Base-by-base conservation (phyloP, 1,140 invertebrate genomes). In the Harpegnathos saltator region DNA sequence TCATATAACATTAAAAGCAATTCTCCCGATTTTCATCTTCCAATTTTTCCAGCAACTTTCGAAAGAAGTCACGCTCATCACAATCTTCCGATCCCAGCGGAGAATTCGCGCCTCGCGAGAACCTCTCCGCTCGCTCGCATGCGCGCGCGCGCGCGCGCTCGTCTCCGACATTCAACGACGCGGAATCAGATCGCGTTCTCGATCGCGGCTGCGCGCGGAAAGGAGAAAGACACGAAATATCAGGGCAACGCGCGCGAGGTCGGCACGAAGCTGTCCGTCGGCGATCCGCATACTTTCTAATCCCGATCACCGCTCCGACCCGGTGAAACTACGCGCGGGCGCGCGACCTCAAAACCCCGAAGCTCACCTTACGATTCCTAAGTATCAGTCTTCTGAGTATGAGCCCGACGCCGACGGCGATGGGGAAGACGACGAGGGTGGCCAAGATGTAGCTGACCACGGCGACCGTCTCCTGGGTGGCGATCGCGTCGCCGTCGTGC, bases 321-420 rank as follows among this genome's bases (percentile, higher is more conserved):
- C 26, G 52, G 38, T 11, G 38, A n/a, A n/a, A n/a, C n/a, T n/a
- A n/a, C n/a, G n/a, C n/a, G n/a, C n/a, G n/a, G n/a, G n/a, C n/a
- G 33, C 63, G 48, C 26, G 65, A 80, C 63, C 75, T 66, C 59
- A 56, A 68, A 72, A 73, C 56, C 61, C 0, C 9, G 1, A 59
- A 83, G 5, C 89, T 93, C 87, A 94, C 94, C 93, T 94, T 94
- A 91, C 94, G 93, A 93, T 94, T 94, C 85, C 91, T 94, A 92
- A 94, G 91, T 89, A 94, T 94, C 93, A 94, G 93, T 94, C 94
- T 94, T 94, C 93, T 93, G 72, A 94, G 91, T 77, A 94, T 94
- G 82, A 94, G 92, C 71, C 91, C 94, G 86, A 94, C 91, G 85
- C 94, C 93, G 89, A 94, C 92, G 83, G 93, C 94, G 75, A 94